Conservation (phyloP, 2,113 vertebrate genomes). For the Labrus mixtus region DNA sequence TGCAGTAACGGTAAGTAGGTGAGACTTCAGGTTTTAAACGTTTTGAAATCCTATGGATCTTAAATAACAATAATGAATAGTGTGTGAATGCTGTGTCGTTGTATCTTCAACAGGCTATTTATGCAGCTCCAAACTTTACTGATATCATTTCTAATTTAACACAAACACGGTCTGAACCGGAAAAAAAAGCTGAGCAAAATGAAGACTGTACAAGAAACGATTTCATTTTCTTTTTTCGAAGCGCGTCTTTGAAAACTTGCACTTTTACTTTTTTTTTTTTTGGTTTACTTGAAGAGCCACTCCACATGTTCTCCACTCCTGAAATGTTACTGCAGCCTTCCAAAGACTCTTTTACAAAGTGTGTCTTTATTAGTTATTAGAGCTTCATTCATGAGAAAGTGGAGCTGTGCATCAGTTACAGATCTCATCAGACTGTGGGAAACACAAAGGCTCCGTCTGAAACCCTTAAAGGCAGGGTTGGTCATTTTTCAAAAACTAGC, state of each 20-base stretch:
- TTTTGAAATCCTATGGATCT: slow-evolving; percentile 56
- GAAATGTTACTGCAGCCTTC: slow-evolving; percentile 42
- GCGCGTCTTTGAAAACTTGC: slow-evolving; percentile 51
- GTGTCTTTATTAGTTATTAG: slow-evolving; percentile 39
- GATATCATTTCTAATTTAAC: slow-evolving; percentile 15
- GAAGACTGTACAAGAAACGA: neutral
- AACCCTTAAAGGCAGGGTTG: too few species aligned
- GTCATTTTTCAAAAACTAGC: too few species aligned
- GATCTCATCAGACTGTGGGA: neutral
- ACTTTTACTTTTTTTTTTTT: slow-evolving; percentile 59
- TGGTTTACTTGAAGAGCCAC: slow-evolving; percentile 29
- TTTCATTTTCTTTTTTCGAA: slow-evolving; percentile 15
- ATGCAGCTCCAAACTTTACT: slow-evolving; percentile 8
- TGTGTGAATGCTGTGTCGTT: slow-evolving; percentile 18
- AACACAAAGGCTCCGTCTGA: neutral
- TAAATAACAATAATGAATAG: slow-evolving; percentile 21
- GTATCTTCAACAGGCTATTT: neutral
- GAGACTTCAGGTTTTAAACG: slow-evolving; percentile 29
- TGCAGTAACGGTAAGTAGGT: neutral
- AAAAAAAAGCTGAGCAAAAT: neutral
- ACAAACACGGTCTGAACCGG: neutral
- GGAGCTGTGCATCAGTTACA: slow-evolving; percentile 8
- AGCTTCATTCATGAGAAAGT: slow-evolving; percentile 4
- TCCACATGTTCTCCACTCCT: slow-evolving; percentile 50
- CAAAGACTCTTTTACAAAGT: slow-evolving; percentile 26